Evolutionary conservation across 2,888 invertebrate genomes (phyloP).

Genomic region (Trissolcus brochymenae): DNA sequence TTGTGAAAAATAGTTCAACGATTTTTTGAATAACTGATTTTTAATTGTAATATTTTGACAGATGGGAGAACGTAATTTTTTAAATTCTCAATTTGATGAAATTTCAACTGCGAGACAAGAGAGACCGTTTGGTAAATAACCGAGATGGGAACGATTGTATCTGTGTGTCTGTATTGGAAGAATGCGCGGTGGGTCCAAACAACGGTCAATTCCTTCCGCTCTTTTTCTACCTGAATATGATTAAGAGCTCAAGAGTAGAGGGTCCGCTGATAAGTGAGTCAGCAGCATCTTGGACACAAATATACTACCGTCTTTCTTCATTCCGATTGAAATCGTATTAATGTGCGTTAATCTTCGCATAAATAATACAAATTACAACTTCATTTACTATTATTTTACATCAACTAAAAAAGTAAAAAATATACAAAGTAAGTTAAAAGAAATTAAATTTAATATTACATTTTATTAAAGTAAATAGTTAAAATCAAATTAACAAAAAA

Average conservation of each 20-base stretch:
- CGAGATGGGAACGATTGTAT: slow-evolving; percentile 7
- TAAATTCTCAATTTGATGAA: background rate
- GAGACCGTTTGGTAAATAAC: no score
- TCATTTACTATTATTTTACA: background rate
- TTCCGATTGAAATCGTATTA: background rate
- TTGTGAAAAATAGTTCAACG: no score
- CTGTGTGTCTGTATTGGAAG: slow-evolving; percentile 24
- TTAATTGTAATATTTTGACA: no score
- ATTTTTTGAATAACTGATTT: no score
- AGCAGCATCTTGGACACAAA: slow-evolving; percentile 28
- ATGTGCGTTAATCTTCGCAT: background rate
- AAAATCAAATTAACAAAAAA: no score
- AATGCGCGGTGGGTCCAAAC: slow-evolving; percentile 51
- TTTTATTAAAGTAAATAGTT: no score
- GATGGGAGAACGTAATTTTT: no score
- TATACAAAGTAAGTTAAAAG: no score
- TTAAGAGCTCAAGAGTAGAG: slow-evolving; percentile 43
- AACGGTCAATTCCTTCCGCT: slow-evolving; percentile 50
- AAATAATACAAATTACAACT: background rate
- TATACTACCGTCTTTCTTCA: slow-evolving; percentile 32
- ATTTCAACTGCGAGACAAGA: no score
- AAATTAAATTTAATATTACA: no score
- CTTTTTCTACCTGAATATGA: slow-evolving; percentile 55
- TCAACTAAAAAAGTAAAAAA: background rate
- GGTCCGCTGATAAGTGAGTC: slow-evolving; percentile 38